Conservation (phyloP, 2,888 invertebrate genomes). For the Caenorhabditis sp. region DNA sequence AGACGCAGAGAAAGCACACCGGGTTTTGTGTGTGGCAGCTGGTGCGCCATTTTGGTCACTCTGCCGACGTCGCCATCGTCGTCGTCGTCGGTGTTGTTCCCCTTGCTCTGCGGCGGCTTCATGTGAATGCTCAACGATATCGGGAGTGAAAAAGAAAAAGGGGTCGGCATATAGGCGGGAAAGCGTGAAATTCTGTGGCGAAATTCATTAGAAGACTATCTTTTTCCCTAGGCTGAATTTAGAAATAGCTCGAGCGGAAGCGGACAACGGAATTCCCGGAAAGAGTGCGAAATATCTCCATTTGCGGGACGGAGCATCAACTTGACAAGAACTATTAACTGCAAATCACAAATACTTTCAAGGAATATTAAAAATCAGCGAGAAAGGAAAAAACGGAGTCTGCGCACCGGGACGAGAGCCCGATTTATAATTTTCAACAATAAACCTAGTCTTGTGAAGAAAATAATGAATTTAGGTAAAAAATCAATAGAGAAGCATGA, state of each 20-base stretch:
- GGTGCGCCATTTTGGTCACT: slow-evolving; percentile 56
- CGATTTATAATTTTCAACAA: too few relatives aligned
- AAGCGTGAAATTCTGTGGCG: slow-evolving; percentile 43
- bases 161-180: slow-evolving; percentile 9
- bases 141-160: slow-evolving; percentile 5
- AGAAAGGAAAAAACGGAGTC: too few relatives aligned
- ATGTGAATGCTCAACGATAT: slow-evolving; percentile 45
- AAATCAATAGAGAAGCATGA: too few relatives aligned
- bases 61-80: too few relatives aligned
- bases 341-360: too few relatives aligned
- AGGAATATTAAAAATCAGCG: too few relatives aligned
- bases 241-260: slow-evolving; percentile 15
- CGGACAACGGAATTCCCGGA: not conserved
- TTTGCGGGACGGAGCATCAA: too few relatives aligned
- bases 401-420: too few relatives aligned
- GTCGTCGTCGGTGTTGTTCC: slow-evolving; percentile 32
- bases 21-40: slow-evolving; percentile 42
- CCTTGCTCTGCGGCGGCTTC: slow-evolving; percentile 24
- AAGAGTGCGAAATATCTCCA: not conserved
- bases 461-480: too few relatives aligned
- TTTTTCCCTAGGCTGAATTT: not conserved
- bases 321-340: too few relatives aligned
- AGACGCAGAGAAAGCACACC: slow-evolving; percentile 41
- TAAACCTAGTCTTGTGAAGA: too few relatives aligned
- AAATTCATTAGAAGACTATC: slow-evolving; percentile 34